Percentiles rank a stretch among this genome's conserved stretches.
Conservation (phyloP, 2,888 invertebrate species). For the Achlya flavicornis region DNA sequence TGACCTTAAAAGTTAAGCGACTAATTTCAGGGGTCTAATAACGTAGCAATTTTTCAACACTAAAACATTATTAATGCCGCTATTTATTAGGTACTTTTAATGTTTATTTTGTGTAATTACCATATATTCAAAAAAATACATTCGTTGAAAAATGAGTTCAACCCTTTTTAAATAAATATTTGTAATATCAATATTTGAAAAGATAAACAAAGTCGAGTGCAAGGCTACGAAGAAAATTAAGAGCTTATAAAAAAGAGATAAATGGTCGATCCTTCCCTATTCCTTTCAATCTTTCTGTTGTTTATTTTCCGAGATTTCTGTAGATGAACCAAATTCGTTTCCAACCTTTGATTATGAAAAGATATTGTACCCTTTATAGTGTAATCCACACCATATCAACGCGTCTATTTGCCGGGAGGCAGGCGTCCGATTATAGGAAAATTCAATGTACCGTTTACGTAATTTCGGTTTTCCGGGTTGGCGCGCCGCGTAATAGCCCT, state of each 20-base stretch:
- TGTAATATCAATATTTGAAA: not conserved
- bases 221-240: not conserved
- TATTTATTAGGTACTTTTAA: too few species aligned
- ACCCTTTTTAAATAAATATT: not conserved
- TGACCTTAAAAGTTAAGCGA: constrained; percentile 18
- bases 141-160: too few species aligned
- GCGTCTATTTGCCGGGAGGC: constrained; percentile 36
- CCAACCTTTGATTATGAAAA: constrained; percentile 13
- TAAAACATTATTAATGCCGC: too few species aligned
- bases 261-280: not conserved
- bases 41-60: not conserved
- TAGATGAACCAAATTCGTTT: constrained; percentile 10
- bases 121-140: too few species aligned
- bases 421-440: constrained; percentile 67
- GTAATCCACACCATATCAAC: constrained; percentile 32
- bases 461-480: constrained; percentile 80
- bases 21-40: not conserved
- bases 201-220: not conserved
- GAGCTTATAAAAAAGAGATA: not conserved
- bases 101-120: too few species aligned
- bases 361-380: constrained; percentile 18
- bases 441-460: constrained; percentile 77
- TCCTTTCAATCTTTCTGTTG: not conserved
- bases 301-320: not conserved
- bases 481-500: constrained; percentile 67